Conservation (phyloP, 2,113 vertebrate genomes). For the Tretioscincus oriximinensis region DNA sequence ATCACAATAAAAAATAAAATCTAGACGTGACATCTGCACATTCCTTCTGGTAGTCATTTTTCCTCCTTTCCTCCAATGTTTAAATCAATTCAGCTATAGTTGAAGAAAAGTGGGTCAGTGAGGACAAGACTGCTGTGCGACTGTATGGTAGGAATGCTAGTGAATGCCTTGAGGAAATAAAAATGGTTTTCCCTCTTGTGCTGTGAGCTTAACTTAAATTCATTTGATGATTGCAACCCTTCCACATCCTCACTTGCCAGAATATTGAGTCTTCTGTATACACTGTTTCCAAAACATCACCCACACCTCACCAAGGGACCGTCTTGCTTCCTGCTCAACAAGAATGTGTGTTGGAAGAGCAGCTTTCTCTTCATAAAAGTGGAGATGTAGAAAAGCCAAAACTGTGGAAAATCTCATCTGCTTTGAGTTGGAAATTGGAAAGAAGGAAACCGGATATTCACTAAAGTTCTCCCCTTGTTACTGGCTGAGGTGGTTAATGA, state of each 20-base stretch:
- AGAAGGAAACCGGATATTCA: constrained; percentile 37
- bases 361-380: constrained; percentile 14
- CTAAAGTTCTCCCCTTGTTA: constrained; percentile 11
- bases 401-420: constrained; percentile 62
- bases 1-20: too few relatives aligned
- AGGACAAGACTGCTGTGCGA: neutral
- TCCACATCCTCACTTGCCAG: neutral
- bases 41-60: neutral
- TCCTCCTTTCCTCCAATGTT: neutral
- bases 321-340: constrained; percentile 4
- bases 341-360: constrained; percentile 25
- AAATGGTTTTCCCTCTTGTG: too few relatives aligned
- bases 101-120: neutral
- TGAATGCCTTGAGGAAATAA: neutral
- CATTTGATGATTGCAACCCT: too few relatives aligned
- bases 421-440: constrained; percentile 62
- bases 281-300: neutral
- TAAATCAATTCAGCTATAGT: neutral
- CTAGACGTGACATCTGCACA: too few relatives aligned
- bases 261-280: neutral
- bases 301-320: neutral
- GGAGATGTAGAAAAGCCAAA: neutral
- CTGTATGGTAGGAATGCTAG: neutral
- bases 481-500: constrained; percentile 19
- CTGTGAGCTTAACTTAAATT: neutral